Base-by-base conservation (phyloP, 1,140 invertebrate species). In the Scylla paramamosain region DNA sequence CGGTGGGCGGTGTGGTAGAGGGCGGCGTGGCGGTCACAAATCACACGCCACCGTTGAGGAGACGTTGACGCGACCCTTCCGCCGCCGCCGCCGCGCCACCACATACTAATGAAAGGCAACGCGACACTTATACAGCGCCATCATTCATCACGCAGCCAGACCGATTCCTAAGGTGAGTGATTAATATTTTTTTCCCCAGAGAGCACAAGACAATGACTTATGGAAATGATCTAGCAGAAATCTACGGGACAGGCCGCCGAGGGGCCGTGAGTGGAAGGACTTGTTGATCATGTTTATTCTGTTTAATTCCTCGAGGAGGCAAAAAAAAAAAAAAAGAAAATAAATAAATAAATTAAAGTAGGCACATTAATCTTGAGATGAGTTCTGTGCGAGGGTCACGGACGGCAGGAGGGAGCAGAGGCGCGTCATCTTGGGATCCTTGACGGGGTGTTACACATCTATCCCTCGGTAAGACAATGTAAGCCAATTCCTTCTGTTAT, bases 71-170 rank as follows among this genome's bases (percentile, higher is more conserved):
- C 89, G n/a, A 59, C 89, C 48, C 2, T n/a, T 29, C 48, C n/a
- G 7, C 14, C n/a, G 59, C 89, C 20, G 16, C 89, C 29, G 8
- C 89, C 89, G 10, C 39, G 7, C 89, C 89, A 25, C 59, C 28
- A 77, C 48, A 32, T 32, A 77, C 28, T 77, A 91, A 91, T 91
- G 90, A 32, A 77, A 20, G 59, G 28, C 59, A 77, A 28, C 59
- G 28, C 29, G 59, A 14, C n/a, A 77, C 28, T 91, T 91, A 91
- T 1, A 10, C n/a, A 2, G 10, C 90, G 25, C 52, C 29, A 77
- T 77, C 59, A 91, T 91, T 32, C 39, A 91, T 91, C 90, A 91
- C 45, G 32, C 52, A 31, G 52, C 90, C 90, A 77, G 28, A 77
- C 90, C 90, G 31, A 91, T 91, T 77, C 77, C 14, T 32, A 77